Conservation (phyloP, 2,113 vertebrate species). For the Danionella cerebrum region DNA sequence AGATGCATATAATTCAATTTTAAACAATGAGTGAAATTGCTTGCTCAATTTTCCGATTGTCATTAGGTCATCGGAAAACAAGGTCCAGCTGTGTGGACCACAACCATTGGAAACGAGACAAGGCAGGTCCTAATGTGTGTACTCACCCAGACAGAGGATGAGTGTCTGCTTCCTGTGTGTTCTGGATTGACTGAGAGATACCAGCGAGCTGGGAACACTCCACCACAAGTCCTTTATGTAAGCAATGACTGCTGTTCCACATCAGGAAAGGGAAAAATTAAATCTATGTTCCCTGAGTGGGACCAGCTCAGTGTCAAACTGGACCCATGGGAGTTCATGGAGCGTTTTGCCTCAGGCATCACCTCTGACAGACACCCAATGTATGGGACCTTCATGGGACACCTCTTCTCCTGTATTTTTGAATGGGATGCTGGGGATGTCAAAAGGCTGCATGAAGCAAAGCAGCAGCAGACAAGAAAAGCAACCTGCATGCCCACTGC, state of each 20-base stretch:
- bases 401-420: neutral
- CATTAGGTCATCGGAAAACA: slow-evolving; percentile 2
- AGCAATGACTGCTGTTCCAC: neutral
- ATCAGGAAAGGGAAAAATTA: neutral
- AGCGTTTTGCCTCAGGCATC: neutral
- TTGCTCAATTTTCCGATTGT: neutral
- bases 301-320: neutral
- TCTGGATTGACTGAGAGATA: neutral
- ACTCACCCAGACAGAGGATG: neutral
- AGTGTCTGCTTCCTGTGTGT: neutral
- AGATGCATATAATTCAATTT: no score
- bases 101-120: neutral
- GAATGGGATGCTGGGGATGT: neutral
- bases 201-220: neutral
- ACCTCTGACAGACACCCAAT: neutral
- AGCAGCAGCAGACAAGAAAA: neutral
- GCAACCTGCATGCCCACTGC: neutral
- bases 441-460: neutral
- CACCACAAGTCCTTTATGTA: neutral
- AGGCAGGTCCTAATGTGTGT: neutral
- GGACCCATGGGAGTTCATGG: neutral
- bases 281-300: neutral
- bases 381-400: neutral
- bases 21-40: no score
- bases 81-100: neutral